Evolutionary conservation across 2,113 vertebrate species (phyloP), one percentile per base, ranked within the genome.

Genomic region (Siphamia tubifer): DNA sequence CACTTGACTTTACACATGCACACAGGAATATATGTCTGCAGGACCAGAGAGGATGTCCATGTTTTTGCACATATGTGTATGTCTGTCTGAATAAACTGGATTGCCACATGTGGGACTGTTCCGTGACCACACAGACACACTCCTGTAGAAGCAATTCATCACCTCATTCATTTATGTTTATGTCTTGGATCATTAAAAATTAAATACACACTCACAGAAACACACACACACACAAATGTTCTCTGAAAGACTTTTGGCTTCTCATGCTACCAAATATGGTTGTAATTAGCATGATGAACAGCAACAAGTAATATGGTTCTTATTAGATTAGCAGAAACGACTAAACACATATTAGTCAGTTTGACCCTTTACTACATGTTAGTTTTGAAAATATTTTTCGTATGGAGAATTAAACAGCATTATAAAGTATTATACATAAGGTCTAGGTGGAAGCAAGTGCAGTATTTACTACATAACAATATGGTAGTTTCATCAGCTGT

Each of bases 101-200:
- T 68, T 45, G 51, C 78, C 72, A 66, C 54, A 81, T 71, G 25
- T 66, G 35, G 61, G 39, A n/a, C 6, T 30, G 24, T 44, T 10
- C 36, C 58, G 34, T 81, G 68, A 77, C 82, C 78, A 58, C 74
- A 83, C 74, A 69, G 17, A 61, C 12, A 55, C 73, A 43, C 55
- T 77, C 35, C 40, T 67, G 39, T 73, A 63, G 51, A 53, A 36
- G 40, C 51, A 71, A 69, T 75, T 77, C 30, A 83, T 87, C 63
- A 81, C 57, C 12, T 30, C 21, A 48, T 71, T 24, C 55, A 48
- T 71, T 53, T 65, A 8, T 69, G 65, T 83, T 83, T 78, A 64
- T 75, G 65, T 80, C 62, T 58, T 48, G 80, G 43, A 10, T 82
- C 78, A 79, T 74, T 78, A 74, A 45, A 77, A 73, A 69, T 83